Percentiles rank a stretch among this genome's conserved stretches.
These are phyloP conservation scores for Cerastoderma edule DNA, from an alignment of 2,888 invertebrate species.

Conservation along the genomic window DNA sequence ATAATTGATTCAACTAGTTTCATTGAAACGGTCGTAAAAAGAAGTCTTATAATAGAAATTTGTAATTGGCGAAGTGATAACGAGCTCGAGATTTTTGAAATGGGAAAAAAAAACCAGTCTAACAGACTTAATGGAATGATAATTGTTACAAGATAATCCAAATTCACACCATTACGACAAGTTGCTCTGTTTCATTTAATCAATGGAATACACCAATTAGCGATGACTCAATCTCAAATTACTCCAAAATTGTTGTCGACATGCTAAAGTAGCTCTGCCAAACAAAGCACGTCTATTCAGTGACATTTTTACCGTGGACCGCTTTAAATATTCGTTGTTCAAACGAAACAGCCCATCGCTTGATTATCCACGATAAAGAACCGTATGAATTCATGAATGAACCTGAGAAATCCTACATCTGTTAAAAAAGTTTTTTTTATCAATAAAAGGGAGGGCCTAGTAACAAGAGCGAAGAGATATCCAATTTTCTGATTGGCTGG, in stretches of 20 bases:
- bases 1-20: no score
- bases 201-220: constrained; percentile 5
- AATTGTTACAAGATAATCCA: no score
- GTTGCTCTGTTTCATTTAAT: background rate
- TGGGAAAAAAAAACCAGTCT: no score
- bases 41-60: no score
- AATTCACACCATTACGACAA: background rate
- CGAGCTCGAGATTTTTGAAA: no score
- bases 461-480: background rate
- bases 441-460: constrained; percentile 6
- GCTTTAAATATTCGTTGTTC: background rate
- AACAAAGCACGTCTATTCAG: constrained; percentile 13
- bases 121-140: no score
- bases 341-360: background rate
- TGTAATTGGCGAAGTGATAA: no score
- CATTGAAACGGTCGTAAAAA: no score
- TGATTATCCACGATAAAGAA: constrained; percentile 7
- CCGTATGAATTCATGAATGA: constrained; percentile 50
- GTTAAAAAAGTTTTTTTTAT: background rate
- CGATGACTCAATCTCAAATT: constrained; percentile 17
- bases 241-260: background rate
- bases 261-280: constrained; percentile 4
- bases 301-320: background rate
- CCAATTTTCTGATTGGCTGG: constrained; percentile 9
- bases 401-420: constrained; percentile 31